Conservation (phyloP, 2,888 invertebrate species). For the Orthonevra nobilis region DNA sequence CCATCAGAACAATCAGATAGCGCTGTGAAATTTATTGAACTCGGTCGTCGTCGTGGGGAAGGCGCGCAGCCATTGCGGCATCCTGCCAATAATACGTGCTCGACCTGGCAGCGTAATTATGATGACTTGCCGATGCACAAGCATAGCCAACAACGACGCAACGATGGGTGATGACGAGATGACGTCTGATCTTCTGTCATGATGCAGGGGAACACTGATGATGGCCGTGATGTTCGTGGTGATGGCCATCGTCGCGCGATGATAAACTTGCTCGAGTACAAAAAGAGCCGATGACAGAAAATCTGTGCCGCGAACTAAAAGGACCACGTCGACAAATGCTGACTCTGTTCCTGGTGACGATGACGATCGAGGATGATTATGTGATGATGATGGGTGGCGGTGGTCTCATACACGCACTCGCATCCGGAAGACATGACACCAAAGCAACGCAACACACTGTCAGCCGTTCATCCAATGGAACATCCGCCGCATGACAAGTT, state of each 20-base stretch:
- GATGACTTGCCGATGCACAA: constrained; percentile 44
- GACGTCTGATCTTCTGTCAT: constrained; percentile 51
- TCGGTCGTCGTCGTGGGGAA: constrained; percentile 12
- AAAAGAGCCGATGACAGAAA: constrained; percentile 37
- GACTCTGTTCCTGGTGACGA: constrained; percentile 36
- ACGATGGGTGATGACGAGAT: constrained; percentile 52
- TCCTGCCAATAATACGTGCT: constrained; percentile 45
- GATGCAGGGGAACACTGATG: constrained; percentile 46
- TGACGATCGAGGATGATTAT: constrained; percentile 62
- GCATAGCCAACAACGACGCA: constrained; percentile 43
- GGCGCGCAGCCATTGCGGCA: constrained; percentile 38
- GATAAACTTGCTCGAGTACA: constrained; percentile 45
- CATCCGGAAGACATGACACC: constrained; percentile 63
- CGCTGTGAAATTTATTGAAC: constrained; percentile 63
- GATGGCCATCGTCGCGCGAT: constrained; percentile 31
- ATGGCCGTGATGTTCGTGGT: constrained; percentile 33
- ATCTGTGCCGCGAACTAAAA: constrained; percentile 37
- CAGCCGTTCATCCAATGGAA: constrained; percentile 62
- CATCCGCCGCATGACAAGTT: constrained; percentile 65
- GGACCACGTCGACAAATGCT: constrained; percentile 33
- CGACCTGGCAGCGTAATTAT: constrained; percentile 56
- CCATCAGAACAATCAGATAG: constrained; percentile 67
- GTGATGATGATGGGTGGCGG: constrained; percentile 57
- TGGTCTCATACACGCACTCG: constrained; percentile 60
- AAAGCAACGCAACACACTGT: constrained; percentile 54